These are phyloP conservation scores for Neodontobutis hainanensis DNA, from an alignment of 2,113 vertebrate species.

Conservation along the genomic window DNA sequence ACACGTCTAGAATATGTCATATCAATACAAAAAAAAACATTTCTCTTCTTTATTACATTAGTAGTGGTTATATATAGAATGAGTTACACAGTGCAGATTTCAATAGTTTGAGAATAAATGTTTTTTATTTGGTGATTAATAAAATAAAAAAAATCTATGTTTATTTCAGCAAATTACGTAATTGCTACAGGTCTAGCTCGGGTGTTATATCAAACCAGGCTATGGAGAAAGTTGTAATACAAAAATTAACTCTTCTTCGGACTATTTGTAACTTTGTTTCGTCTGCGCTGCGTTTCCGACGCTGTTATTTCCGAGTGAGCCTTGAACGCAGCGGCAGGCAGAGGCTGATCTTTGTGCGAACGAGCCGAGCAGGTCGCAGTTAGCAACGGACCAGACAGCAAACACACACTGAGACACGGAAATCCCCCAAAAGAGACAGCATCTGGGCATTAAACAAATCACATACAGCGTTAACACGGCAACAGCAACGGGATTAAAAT, in stretches of 20 bases:
- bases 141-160: no score
- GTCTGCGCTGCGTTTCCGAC: background rate
- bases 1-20: no score
- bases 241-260: background rate
- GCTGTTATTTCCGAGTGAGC: slow-evolving; percentile 4
- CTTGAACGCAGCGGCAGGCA: slow-evolving; percentile 47
- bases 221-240: no score
- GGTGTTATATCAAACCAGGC: no score
- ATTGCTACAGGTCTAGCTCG: no score
- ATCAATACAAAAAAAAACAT: no score
- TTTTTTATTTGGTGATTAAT: no score
- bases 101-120: no score
- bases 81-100: no score
- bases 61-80: no score
- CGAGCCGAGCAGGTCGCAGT: slow-evolving; percentile 64
- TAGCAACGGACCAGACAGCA: slow-evolving; percentile 46
- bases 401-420: slow-evolving; percentile 20
- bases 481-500: slow-evolving; percentile 51
- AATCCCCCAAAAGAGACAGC: slow-evolving; percentile 6
- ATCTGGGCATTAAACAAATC: background rate
- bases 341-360: slow-evolving; percentile 74
- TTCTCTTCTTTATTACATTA: no score
- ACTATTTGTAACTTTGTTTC: background rate
- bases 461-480: background rate
- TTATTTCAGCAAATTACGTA: no score